A percentile compares a stretch with the other conserved stretches of the same genome.
Conservation (phyloP, 1,140 invertebrate species). For the Triops cancriformis region DNA sequence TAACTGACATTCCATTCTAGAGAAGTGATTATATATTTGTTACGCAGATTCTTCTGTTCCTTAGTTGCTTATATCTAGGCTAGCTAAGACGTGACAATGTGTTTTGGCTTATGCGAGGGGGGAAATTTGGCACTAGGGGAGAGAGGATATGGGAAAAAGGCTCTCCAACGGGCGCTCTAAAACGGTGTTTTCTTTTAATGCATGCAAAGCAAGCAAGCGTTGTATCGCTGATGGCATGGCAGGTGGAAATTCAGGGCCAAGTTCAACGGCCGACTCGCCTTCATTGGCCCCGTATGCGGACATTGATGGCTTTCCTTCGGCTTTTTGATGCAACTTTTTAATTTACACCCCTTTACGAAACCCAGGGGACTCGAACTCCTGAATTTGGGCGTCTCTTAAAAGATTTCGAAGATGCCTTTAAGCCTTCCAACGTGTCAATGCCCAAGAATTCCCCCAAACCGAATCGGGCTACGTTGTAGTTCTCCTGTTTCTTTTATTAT, state of each 20-base stretch:
- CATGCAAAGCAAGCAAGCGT: not conserved
- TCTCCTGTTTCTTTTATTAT: too few relatives aligned
- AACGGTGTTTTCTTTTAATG: not conserved
- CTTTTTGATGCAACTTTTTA: not conserved
- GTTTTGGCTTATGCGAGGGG: not conserved
- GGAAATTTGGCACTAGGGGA: not conserved
- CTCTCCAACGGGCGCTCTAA: not conserved
- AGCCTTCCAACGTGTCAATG: too few relatives aligned
- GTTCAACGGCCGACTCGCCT: constrained; percentile 11
- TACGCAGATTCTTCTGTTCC: too few relatives aligned
- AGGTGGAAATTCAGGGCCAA: constrained; percentile 12
- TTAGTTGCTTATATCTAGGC: not conserved
- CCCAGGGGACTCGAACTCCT: not conserved
- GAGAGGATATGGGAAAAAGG: not conserved
- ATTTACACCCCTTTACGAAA: constrained; percentile 2
- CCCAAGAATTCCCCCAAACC: too few relatives aligned
- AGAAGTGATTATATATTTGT: too few relatives aligned
- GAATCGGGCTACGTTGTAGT: too few relatives aligned
- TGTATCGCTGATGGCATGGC: not conserved
- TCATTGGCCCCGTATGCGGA: constrained; percentile 4
- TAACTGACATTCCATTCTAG: too few relatives aligned
- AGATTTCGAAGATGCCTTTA: too few relatives aligned
- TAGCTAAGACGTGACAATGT: not conserved
- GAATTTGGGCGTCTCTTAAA: too few relatives aligned
- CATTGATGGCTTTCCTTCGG: not conserved